Conservation (phyloP, 2,113 vertebrate species). For the Rissa tridactyla region DNA sequence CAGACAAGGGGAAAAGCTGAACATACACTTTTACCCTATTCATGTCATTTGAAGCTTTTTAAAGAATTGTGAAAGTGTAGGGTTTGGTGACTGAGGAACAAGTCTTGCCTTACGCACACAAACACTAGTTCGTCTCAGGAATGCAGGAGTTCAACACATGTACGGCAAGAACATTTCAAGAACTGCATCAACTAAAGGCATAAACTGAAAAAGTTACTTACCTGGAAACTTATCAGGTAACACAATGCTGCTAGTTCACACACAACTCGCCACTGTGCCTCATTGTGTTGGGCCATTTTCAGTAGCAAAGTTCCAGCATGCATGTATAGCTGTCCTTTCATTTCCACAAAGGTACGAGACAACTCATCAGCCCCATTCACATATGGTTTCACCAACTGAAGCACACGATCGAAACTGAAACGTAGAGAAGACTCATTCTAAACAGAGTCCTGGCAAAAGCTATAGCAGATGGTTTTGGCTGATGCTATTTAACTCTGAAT, state of each 20-base stretch:
- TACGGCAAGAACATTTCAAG: background rate
- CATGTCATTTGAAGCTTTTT: background rate
- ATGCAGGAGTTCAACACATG: background rate
- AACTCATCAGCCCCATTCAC: constrained; percentile 80
- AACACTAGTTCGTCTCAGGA: background rate
- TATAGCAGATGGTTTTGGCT: background rate
- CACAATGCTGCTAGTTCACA: constrained; percentile 85
- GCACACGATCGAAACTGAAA: constrained; percentile 86
- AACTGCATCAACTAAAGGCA: background rate
- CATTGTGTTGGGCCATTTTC: constrained; percentile 87
- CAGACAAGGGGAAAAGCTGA: background rate
- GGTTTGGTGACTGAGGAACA: background rate
- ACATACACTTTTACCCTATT: background rate
- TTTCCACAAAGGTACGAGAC: constrained; percentile 82
- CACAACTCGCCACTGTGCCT: constrained; percentile 85
- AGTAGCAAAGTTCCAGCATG: constrained; percentile 87
- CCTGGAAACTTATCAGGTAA: constrained; percentile 92
- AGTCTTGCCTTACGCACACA: background rate
- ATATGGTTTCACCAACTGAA: constrained; percentile 80
- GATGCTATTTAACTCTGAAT: background rate
- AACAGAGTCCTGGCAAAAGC: background rate
- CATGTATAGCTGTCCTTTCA: constrained; percentile 92
- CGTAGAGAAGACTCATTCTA: background rate
- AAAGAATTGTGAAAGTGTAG: background rate
- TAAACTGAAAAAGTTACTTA: constrained; percentile 46